phyloP scores from a whole-genome alignment of 35 echinoderm and acorn worm species.

The Lytechinus pictus region DNA sequence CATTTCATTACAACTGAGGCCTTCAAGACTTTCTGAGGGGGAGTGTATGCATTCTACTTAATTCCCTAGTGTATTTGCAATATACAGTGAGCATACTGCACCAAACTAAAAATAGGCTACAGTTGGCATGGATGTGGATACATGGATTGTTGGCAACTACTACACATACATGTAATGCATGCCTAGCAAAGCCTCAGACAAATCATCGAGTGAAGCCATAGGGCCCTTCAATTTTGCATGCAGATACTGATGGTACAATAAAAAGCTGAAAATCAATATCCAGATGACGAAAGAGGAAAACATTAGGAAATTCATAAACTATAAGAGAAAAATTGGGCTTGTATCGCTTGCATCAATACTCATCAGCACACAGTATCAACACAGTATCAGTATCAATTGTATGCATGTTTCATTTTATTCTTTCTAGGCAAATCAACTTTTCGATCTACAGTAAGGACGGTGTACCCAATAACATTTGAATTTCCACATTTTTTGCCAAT shows the following conservation, averaged over 20 bases:
- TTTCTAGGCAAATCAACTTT: too few relatives aligned
- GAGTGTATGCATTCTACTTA: background rate
- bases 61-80: background rate
- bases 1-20: background rate
- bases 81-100: background rate
- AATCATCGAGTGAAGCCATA: background rate
- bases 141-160: background rate
- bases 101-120: conserved; percentile 1
- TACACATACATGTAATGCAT: background rate
- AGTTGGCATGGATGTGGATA: background rate
- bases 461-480: too few relatives aligned
- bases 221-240: background rate
- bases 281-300: background rate
- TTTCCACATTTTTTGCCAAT: too few relatives aligned
- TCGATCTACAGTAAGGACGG: too few relatives aligned
- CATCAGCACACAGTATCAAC: too few relatives aligned
- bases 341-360: too few relatives aligned
- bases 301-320: too few relatives aligned
- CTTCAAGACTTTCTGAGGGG: background rate
- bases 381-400: too few relatives aligned
- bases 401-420: too few relatives aligned
- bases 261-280: conserved; percentile 33
- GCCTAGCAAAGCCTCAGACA: background rate
- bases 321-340: too few relatives aligned
- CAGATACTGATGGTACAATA: background rate